Conservation (phyloP, 2,797 vertebrate genomes). For the Danio jaintianensis region DNA sequence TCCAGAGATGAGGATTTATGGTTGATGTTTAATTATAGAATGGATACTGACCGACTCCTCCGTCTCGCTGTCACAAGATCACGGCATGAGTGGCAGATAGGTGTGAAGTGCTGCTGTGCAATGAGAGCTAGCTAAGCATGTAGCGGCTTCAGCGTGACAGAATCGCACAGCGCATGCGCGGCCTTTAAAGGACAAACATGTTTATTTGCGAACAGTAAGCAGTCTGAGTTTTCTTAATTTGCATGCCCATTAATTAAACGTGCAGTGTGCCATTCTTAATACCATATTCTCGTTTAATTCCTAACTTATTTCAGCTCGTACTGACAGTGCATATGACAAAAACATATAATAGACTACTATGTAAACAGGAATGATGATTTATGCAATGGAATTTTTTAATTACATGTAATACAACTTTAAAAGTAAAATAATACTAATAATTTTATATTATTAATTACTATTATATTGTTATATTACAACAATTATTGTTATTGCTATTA, state of each 20-base stretch:
- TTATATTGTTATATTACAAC: not conserved
- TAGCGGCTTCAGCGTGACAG: constrained; percentile 45
- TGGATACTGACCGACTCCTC: constrained; percentile 2
- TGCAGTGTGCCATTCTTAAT: not conserved
- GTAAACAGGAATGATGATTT: too few relatives aligned
- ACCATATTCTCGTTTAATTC: too few relatives aligned
- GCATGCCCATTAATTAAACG: not conserved
- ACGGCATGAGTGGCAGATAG: constrained; percentile 19
- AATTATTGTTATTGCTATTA: too few relatives aligned
- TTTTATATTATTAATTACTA: not conserved
- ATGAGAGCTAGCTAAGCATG: constrained; percentile 22
- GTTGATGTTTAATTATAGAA: not conserved
- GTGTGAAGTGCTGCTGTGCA: constrained; percentile 12
- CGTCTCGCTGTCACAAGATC: constrained; percentile 24
- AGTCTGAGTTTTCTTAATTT: not conserved
- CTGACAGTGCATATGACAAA: not conserved
- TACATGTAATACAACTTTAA: not conserved
- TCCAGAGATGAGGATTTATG: not conserved
- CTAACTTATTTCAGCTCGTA: not conserved
- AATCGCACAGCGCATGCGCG: constrained; percentile 50
- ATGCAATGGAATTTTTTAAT: too few relatives aligned
- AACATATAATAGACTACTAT: too few relatives aligned
- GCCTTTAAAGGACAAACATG: constrained; percentile 44
- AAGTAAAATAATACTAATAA: not conserved
- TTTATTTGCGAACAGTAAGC: constrained; percentile 25